Evolutionary conservation across 2,797 vertebrate genomes (phyloP).

Genomic region (Astyanax mexicanus): DNA sequence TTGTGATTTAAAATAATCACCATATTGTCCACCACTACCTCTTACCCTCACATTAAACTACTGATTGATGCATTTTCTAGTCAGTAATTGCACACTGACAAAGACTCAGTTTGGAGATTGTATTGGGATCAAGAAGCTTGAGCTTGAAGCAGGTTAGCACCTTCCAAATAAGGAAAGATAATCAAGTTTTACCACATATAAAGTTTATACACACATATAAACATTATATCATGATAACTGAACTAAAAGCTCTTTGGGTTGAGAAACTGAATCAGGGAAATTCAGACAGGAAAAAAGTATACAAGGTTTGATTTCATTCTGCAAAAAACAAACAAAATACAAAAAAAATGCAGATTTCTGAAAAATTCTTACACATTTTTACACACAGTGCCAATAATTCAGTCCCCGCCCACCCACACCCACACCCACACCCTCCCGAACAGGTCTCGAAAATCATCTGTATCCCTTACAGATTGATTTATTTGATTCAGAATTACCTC

Average conservation of each 20-base stretch:
- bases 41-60: neutral
- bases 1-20: too few species aligned
- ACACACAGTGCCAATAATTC: conserved; percentile 61
- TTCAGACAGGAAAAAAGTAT: conserved; percentile 50
- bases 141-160: conserved; percentile 69
- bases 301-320: conserved; percentile 55
- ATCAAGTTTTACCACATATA: conserved; percentile 66
- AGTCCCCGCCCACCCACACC: neutral
- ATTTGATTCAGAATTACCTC: conserved; percentile 23
- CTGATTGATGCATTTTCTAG: neutral
- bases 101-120: conserved; percentile 29
- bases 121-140: conserved; percentile 71
- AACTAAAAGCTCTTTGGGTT: conserved; percentile 84
- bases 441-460: conserved; percentile 34
- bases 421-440: neutral
- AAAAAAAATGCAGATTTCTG: conserved; percentile 35
- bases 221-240: conserved; percentile 67
- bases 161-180: conserved; percentile 67
- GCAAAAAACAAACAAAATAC: conserved; percentile 49
- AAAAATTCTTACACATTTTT: conserved; percentile 54
- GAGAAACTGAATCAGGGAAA: conserved; percentile 67
- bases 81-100: conserved; percentile 42
- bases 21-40: too few species aligned
- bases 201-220: conserved; percentile 68
- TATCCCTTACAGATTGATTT: conserved; percentile 38